Percentiles rank a stretch among this genome's conserved stretches.
Conservation (phyloP, 2,888 invertebrate genomes). For the Glomeris marginata region DNA sequence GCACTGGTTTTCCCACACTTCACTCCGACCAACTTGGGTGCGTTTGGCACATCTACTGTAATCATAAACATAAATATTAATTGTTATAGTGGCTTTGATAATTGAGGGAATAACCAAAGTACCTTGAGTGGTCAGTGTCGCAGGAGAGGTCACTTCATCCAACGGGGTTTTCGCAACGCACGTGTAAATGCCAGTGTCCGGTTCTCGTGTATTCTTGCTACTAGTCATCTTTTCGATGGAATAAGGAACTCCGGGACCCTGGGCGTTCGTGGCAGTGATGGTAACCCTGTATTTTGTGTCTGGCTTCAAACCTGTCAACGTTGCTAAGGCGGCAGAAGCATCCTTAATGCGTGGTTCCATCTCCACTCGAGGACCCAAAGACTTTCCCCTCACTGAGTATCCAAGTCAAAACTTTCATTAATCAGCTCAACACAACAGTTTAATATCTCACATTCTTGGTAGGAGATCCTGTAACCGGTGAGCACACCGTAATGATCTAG, state of each 20-base stretch:
- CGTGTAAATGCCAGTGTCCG: slow-evolving; percentile 90
- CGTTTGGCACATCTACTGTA: slow-evolving; percentile 85
- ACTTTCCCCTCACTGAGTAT: slow-evolving; percentile 34
- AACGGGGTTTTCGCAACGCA: slow-evolving; percentile 81
- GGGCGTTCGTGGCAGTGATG: slow-evolving; percentile 72
- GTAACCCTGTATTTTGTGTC: slow-evolving; percentile 63
- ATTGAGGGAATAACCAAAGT: too few species aligned
- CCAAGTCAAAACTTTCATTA: too few species aligned
- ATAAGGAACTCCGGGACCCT: too few species aligned
- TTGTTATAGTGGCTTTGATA: too few species aligned
- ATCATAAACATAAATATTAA: slow-evolving; percentile 16
- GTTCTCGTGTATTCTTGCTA: slow-evolving; percentile 79
- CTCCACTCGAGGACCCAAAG: slow-evolving; percentile 36
- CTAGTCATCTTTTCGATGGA: too few species aligned
- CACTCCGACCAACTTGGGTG: slow-evolving; percentile 52
- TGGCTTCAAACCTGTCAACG: slow-evolving; percentile 66
- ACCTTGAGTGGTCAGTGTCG: slow-evolving; percentile 85
- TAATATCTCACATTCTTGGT: slow-evolving; percentile 40
- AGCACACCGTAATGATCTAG: slow-evolving; percentile 79
- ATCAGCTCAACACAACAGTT: background rate
- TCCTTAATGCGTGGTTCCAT: slow-evolving; percentile 62
- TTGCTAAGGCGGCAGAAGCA: slow-evolving; percentile 59
- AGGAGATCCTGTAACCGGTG: slow-evolving; percentile 83
- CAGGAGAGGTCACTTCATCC: slow-evolving; percentile 69
- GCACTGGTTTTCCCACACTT: slow-evolving; percentile 57